Conservation (phyloP, 2,888 invertebrate genomes). For the Drosophila parthenogenetica region DNA sequence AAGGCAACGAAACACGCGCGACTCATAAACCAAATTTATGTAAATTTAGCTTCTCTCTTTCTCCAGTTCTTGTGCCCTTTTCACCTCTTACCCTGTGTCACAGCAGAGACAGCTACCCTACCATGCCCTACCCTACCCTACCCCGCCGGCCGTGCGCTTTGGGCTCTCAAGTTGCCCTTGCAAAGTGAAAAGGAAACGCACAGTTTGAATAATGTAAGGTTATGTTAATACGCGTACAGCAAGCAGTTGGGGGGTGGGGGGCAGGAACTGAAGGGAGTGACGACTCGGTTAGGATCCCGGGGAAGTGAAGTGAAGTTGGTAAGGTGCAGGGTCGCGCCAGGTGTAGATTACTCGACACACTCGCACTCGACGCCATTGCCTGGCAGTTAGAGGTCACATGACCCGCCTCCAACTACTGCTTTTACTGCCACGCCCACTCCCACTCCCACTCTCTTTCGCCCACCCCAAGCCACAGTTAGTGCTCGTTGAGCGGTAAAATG, state of each 20-base stretch:
- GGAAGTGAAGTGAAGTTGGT: too few relatives aligned
- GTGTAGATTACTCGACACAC: conserved; percentile 57
- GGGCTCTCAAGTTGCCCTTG: conserved; percentile 4
- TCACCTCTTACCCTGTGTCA: not conserved
- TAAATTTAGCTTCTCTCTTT: conserved; percentile 51
- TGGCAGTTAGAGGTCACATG: conserved; percentile 55
- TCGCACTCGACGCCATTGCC: conserved; percentile 37
- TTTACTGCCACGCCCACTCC: not conserved
- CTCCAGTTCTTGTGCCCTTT: not conserved
- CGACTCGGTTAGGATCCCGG: not conserved
- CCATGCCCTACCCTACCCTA: not conserved
- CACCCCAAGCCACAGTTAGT: conserved; percentile 8
- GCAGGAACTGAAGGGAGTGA: too few relatives aligned
- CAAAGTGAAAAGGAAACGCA: conserved; percentile 66
- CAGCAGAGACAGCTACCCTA: not conserved
- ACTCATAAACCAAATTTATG: conserved; percentile 70
- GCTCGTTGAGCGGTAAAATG: not conserved
- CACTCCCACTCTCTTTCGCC: not conserved
- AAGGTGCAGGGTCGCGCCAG: conserved; percentile 38
- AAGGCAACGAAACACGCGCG: conserved; percentile 56
- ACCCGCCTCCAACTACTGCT: not conserved
- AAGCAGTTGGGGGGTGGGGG: too few relatives aligned
- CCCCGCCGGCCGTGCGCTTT: not conserved
- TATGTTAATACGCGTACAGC: conserved; percentile 64
- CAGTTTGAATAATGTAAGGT: conserved; percentile 74